Evolutionary conservation across 2,113 vertebrate genomes (phyloP).

Genomic region (Collichthys lucidus): DNA sequence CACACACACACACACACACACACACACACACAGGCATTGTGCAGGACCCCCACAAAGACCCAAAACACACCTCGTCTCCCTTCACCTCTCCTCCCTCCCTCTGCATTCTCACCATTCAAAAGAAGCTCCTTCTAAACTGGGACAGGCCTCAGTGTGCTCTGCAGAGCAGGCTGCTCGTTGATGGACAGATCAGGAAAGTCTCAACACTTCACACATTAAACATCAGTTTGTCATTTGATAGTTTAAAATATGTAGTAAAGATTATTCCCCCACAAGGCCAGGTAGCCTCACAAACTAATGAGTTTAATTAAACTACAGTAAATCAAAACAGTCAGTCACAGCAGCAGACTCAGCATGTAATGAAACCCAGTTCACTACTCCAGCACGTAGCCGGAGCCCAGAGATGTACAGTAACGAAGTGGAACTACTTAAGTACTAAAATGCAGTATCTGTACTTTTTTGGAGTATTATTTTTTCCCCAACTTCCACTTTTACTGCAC

Average conservation of each 20-base stretch:
- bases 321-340: background rate
- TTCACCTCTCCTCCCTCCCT: conserved; percentile 15
- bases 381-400: no score
- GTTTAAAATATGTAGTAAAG: no score
- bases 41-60: conserved; percentile 20
- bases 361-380: no score
- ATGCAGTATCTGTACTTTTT: no score
- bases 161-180: conserved; percentile 1
- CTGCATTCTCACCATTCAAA: background rate
- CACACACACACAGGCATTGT: conserved; percentile 60
- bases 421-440: no score
- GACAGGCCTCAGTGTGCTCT: background rate
- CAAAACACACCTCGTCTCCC: conserved; percentile 29
- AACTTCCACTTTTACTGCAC: no score
- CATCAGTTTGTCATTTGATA: conserved; percentile 3
- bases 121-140: conserved; percentile 3
- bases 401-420: no score
- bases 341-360: no score
- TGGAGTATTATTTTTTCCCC: no score
- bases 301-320: conserved; percentile 11
- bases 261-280: background rate
- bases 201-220: conserved; percentile 11
- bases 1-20: conserved; percentile 37
- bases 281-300: background rate
- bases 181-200: conserved; percentile 4